Percentiles rank a stretch among this genome's conserved stretches.
These are phyloP conservation scores for Xestoiulus laeticollis DNA, from an alignment of 2,888 invertebrate genomes.

Conservation along the genomic window DNA sequence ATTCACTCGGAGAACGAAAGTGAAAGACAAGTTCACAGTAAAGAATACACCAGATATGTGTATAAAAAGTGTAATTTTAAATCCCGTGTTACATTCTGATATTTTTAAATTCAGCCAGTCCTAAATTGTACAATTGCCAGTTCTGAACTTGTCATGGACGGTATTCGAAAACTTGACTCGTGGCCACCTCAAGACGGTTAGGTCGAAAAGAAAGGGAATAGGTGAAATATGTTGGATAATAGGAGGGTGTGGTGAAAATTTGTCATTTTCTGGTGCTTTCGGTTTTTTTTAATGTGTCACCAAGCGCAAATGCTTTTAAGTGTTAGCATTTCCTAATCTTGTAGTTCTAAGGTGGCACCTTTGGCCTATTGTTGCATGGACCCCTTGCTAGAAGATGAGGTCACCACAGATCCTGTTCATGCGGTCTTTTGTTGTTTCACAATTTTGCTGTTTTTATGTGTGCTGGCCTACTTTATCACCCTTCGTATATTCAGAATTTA, in stretches of 20 bases:
- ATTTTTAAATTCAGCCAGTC: background rate
- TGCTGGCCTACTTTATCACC: constrained; percentile 22
- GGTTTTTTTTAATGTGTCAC: background rate
- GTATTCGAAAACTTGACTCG: background rate
- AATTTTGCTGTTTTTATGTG: background rate
- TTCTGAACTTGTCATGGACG: background rate
- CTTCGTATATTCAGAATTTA: background rate
- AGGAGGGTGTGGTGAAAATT: background rate
- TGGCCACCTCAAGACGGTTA: background rate
- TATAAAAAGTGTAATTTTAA: background rate
- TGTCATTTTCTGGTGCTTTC: background rate
- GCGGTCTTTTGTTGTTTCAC: constrained; percentile 40
- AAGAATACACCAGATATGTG: background rate
- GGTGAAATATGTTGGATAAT: background rate
- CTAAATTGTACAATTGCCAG: too few species aligned
- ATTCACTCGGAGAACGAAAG: background rate
- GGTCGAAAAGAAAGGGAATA: too few species aligned
- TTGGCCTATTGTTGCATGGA: constrained; percentile 31
- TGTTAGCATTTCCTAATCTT: background rate
- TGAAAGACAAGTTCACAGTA: background rate
- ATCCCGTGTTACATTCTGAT: background rate
- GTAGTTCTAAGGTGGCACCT: background rate
- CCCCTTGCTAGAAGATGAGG: constrained; percentile 17
- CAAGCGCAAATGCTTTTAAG: background rate
- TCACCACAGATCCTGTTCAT: constrained; percentile 30